These are phyloP conservation scores for Galbula dea DNA, from an alignment of 2,113 vertebrate genomes.

Conservation along the genomic window DNA sequence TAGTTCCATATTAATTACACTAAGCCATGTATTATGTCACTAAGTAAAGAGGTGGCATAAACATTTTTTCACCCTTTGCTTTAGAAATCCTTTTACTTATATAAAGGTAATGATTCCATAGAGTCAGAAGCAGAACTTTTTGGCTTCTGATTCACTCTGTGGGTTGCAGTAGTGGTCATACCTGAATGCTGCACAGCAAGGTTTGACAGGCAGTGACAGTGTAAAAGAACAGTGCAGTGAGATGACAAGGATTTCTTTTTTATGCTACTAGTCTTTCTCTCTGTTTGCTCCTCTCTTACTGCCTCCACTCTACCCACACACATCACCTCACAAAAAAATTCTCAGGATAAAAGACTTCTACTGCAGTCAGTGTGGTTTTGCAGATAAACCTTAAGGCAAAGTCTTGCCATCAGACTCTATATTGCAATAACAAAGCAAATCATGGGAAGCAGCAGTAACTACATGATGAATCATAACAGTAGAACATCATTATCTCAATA, in stretches of 20 bases:
- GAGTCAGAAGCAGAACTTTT: neutral
- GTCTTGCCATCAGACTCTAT: neutral
- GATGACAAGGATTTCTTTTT: neutral
- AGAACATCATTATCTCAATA: neutral
- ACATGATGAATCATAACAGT: neutral
- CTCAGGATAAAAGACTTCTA: neutral
- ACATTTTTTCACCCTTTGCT: neutral
- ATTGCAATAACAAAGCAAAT: neutral
- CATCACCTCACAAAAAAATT: neutral
- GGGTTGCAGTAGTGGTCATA: neutral
- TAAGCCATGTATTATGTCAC: neutral
- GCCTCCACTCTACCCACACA: neutral
- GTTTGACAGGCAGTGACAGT: neutral
- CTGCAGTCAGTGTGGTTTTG: neutral
- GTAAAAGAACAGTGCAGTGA: neutral
- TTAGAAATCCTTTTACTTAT: neutral
- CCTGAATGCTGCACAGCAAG: fast-evolving
- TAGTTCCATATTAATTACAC: neutral
- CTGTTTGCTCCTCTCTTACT: neutral
- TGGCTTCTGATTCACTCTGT: neutral
- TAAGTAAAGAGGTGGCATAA: neutral
- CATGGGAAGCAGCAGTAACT: neutral
- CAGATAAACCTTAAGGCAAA: neutral
- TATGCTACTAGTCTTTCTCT: neutral
- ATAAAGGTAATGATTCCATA: neutral